These are phyloP conservation scores for Mustelus asterias DNA, from an alignment of 2,113 vertebrate genomes.

Conservation along the genomic window DNA sequence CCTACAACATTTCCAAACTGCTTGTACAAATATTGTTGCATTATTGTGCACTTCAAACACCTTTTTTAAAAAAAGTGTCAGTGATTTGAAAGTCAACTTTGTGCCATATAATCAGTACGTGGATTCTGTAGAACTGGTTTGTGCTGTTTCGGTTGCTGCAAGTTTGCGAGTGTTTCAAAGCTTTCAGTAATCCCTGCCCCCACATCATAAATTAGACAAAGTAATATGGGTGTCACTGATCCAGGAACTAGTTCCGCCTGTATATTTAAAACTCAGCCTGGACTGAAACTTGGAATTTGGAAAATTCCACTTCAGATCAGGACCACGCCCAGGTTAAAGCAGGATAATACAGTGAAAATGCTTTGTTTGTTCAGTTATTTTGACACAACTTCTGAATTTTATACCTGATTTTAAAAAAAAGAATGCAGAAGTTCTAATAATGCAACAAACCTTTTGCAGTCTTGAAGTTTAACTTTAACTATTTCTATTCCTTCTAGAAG, in stretches of 20 bases:
- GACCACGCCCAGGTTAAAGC: background rate
- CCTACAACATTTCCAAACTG: background rate
- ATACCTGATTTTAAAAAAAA: background rate
- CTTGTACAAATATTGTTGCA: background rate
- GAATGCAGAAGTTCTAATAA: background rate
- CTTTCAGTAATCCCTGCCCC: background rate
- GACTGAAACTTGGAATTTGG: slow-evolving; percentile 27
- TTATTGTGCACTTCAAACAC: background rate
- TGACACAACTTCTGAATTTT: background rate
- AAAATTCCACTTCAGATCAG: background rate
- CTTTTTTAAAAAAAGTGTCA: background rate
- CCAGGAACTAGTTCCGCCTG: slow-evolving; percentile 36
- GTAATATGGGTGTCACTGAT: background rate
- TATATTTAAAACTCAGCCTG: slow-evolving; percentile 21
- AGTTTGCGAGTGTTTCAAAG: background rate
- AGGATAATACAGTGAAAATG: background rate
- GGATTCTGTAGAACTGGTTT: slow-evolving; percentile 26
- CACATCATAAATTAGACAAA: slow-evolving; percentile 3
- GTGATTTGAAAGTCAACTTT: background rate
- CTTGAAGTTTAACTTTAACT: background rate
- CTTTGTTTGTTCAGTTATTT: background rate
- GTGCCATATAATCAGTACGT: background rate
- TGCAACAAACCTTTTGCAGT: background rate
- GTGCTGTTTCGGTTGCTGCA: background rate
- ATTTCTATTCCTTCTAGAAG: background rate